Conservation (phyloP, 37 sponge, comb jelly and placozoan species). For the Ianthella basta region DNA sequence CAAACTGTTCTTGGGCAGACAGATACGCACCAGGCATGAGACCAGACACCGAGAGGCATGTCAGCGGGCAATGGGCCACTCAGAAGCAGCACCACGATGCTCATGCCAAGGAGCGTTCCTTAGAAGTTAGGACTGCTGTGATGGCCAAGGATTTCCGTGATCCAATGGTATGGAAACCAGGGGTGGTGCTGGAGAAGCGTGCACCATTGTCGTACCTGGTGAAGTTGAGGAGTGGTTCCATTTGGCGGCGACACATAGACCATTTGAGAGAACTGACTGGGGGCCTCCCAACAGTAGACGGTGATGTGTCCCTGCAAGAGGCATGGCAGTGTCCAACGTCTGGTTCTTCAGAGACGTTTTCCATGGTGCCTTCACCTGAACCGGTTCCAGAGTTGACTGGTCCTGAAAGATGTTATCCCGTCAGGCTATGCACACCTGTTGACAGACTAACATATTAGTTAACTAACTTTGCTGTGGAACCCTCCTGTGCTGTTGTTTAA, state of each 20-base stretch:
- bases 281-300: not conserved
- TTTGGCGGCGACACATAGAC: conserved; percentile 21
- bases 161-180: not conserved
- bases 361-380: not conserved
- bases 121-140: not conserved
- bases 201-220: conserved; percentile 13
- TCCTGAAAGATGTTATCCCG: not conserved
- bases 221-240: not conserved
- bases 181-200: not conserved
- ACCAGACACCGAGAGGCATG: not conserved
- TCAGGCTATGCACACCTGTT: not conserved
- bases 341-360: not conserved
- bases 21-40: not conserved
- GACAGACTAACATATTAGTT: not conserved
- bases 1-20: not conserved
- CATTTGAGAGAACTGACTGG: not conserved
- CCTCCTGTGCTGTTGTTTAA: too few species aligned
- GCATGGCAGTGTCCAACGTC: not conserved
- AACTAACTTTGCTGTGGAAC: too few species aligned
- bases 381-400: not conserved
- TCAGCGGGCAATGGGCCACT: not conserved
- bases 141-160: not conserved
- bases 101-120: not conserved
- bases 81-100: conserved; percentile 30
- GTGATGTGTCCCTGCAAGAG: not conserved